Evolutionary conservation across 2,888 invertebrate genomes (phyloP), one percentile per base, ranked within the genome.

Genomic region (Tiphia femorata): DNA sequence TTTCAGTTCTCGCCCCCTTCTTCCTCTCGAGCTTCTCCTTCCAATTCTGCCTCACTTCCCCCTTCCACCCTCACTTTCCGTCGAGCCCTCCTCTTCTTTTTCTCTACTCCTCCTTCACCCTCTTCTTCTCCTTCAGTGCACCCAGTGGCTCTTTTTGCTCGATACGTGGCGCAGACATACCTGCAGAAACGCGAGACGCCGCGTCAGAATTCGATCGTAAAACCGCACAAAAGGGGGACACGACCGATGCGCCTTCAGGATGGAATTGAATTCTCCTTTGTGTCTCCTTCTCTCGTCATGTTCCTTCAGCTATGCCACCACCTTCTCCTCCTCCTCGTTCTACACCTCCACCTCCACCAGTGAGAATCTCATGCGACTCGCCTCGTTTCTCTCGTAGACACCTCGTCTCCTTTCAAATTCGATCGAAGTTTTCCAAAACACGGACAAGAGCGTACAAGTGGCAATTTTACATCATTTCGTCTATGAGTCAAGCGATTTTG

Each of bases 181-280:
- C 62, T 64, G 64, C 65, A 64, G 59, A 70, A 71, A 70, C 64
- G 68, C 53, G 62, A 68, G 67, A 72, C 63, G 71, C 64, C 59
- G 43, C 64, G 67, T 67, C 65, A 64, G 67, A 66, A 68, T 71
- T 70, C 59, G 65, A 69, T 75, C 70, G 64, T 67, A 67, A 67
- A 71, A 46, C 56, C 58, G 63, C 57, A 65, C 64, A 62, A 64
- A 57, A 52, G 50, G 42, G 54, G 21, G 43, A 7, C 4, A 48
- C 53, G 59, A 50, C 63, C 58, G 33, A 33, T n/a, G 33, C 14
- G 54, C 58, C 60, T 56, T 52, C 20, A 29, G 52, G 58, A 56
- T 50, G 25, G 64, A 67, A 59, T 65, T 52, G 54, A 48, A 44
- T 25, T 21, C 30, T 52, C 49, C 56, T 53, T 52, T 64, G 53